Conservation (phyloP, 2,113 vertebrate genomes). For the Malaclemys terrapin region DNA sequence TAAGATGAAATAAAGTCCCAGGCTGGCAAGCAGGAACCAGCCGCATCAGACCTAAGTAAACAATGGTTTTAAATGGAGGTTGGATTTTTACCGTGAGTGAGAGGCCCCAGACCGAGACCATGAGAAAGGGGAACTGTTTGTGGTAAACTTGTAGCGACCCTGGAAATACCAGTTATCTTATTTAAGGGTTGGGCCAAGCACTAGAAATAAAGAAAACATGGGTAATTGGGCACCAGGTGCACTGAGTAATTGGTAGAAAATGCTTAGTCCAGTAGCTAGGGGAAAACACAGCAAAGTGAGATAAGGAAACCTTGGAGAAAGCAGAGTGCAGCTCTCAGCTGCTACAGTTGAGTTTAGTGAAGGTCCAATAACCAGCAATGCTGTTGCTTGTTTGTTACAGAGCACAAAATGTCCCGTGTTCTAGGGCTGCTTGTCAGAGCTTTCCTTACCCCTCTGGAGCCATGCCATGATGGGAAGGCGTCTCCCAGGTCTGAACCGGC, state of each 20-base stretch:
- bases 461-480: background rate
- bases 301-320: background rate
- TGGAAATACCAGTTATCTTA: background rate
- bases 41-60: background rate
- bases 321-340: background rate
- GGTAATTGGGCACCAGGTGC: background rate
- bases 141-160: background rate
- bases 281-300: background rate
- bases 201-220: background rate
- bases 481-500: background rate
- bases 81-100: background rate
- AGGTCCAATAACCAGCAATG: background rate
- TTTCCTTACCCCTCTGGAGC: background rate
- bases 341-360: background rate
- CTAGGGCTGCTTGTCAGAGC: background rate
- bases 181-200: background rate
- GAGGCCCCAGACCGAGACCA: background rate
- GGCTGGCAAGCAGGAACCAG: rapidly evolving
- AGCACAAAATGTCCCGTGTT: background rate
- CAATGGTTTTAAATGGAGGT: background rate
- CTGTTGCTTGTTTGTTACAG: background rate
- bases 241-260: background rate
- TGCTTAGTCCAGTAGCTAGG: background rate
- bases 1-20: rapidly evolving
- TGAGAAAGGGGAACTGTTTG: background rate